A percentile compares a stretch with the other conserved stretches of the same genome.
Evolutionary conservation across 1,140 invertebrate genomes (phyloP).

Genomic region (Leptinotarsa lineolata): DNA sequence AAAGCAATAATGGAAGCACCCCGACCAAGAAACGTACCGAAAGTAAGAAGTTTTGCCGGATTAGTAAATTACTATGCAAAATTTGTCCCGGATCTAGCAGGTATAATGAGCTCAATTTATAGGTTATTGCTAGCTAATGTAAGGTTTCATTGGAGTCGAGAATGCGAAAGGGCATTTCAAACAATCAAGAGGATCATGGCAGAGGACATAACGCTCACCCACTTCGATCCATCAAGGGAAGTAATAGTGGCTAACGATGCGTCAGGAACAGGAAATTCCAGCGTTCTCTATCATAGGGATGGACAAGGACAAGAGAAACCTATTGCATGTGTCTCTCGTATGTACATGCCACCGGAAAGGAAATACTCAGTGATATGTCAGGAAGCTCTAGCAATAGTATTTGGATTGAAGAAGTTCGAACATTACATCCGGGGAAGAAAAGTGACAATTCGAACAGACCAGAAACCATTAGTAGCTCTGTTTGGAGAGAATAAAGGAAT

Average conservation of each 20-base stretch:
- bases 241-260: neutral
- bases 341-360: neutral
- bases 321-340: neutral
- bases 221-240: neutral
- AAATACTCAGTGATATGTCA: neutral
- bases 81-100: neutral
- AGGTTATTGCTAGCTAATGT: neutral
- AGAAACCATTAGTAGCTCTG: neutral
- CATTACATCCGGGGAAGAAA: neutral
- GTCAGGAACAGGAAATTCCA: neutral
- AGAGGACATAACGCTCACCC: neutral
- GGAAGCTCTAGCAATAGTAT: neutral
- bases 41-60: neutral
- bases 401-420: neutral
- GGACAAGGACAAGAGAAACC: neutral
- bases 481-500: neutral
- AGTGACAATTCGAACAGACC: neutral
- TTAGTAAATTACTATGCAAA: neutral
- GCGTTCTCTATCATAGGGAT: neutral
- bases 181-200: neutral
- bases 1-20: slow-evolving; percentile 28
- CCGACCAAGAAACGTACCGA: neutral
- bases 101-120: neutral
- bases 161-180: no score
- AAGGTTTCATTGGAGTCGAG: neutral